Percentiles rank a stretch among this genome's conserved stretches.
Evolutionary conservation across 2,113 vertebrate species (phyloP).

Genomic region (Ceuthmochares aereus): DNA sequence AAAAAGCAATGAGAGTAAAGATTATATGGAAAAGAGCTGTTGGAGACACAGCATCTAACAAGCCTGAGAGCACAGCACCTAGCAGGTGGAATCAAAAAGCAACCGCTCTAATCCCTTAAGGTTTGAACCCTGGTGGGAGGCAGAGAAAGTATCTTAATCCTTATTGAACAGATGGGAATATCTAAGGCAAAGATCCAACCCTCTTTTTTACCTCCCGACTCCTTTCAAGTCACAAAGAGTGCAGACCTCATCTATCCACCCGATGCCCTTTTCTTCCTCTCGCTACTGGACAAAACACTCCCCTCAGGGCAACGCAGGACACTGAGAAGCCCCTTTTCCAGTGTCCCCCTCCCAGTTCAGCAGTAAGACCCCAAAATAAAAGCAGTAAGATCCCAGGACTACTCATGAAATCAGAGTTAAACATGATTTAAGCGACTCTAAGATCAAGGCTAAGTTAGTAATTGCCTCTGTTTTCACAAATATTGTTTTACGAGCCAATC

Average conservation of each 20-base stretch:
- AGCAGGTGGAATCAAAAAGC: not conserved
- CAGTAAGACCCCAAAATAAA: not conserved
- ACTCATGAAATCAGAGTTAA: not conserved
- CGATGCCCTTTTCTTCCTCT: not conserved
- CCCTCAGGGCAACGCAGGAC: not conserved
- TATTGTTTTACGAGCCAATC: not conserved
- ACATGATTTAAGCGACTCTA: not conserved
- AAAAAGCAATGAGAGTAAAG: not conserved
- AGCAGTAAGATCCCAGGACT: not conserved
- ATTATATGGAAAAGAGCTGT: not conserved
- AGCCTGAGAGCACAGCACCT: not conserved
- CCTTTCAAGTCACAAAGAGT: not conserved
- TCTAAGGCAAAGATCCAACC: not conserved
- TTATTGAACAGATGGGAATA: not conserved
- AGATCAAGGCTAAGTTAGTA: not conserved
- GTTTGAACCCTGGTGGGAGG: not conserved
- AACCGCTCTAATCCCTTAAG: not conserved
- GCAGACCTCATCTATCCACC: not conserved
- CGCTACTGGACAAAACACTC: not conserved
- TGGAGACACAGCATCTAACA: not conserved
- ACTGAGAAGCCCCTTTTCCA: fast-evolving
- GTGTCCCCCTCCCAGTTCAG: not conserved
- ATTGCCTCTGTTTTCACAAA: not conserved
- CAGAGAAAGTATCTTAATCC: constrained; percentile 23
- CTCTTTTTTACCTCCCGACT: no score